phyloP scores from a whole-genome alignment of 2,113 vertebrate species.

The Lagenorhynchus albirostris region DNA sequence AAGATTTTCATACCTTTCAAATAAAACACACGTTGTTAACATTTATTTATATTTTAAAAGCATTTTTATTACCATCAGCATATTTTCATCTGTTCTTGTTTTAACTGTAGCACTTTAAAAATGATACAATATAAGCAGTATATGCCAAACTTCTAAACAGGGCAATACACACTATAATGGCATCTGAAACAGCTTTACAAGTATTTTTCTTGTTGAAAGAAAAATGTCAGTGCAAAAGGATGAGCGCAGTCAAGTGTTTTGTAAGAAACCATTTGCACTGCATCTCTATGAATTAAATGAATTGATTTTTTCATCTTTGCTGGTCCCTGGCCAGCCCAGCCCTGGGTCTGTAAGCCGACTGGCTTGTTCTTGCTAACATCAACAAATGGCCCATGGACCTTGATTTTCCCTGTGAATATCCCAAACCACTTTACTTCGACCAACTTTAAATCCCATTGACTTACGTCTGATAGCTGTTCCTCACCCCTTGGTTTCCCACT shows the following conservation, averaged over 20 bases:
- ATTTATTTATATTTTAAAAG: slow-evolving; percentile 7
- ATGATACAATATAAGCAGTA: neutral
- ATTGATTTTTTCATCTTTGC: neutral
- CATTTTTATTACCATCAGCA: neutral
- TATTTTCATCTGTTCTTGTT: neutral
- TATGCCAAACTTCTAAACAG: neutral
- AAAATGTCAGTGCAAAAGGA: neutral
- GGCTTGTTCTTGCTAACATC: neutral
- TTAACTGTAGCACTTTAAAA: neutral
- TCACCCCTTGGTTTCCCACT: neutral
- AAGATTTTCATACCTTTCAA: neutral
- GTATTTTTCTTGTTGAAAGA: neutral
- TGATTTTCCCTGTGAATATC: neutral
- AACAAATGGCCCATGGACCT: neutral
- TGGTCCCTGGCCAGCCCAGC: neutral
- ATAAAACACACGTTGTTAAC: neutral
- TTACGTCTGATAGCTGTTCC: neutral
- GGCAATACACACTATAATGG: neutral
- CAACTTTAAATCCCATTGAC: neutral
- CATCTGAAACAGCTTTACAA: neutral
- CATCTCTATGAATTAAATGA: neutral
- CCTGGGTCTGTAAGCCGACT: neutral
- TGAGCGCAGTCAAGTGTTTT: neutral
- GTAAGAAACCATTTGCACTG: neutral
- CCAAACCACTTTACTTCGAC: neutral